Evolutionary conservation across 2,888 invertebrate genomes (phyloP).

Genomic region (Hydraecia micacea): DNA sequence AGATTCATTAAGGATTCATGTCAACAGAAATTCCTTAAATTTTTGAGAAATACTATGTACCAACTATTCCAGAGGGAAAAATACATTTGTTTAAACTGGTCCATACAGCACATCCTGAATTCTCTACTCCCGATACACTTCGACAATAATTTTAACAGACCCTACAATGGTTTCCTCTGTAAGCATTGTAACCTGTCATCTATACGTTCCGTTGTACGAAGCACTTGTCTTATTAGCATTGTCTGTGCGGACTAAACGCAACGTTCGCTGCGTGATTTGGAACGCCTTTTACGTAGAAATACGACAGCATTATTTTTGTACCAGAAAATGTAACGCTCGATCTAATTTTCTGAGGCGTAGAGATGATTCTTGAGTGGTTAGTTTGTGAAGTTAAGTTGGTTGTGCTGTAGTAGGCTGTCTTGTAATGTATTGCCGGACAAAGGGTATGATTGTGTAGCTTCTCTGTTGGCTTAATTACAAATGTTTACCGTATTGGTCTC

Average conservation of each 20-base stretch:
- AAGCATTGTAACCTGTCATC: slow-evolving; percentile 82
- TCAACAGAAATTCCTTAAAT: neutral
- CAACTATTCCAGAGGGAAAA: neutral
- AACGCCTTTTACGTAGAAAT: slow-evolving; percentile 81
- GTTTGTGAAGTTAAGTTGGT: slow-evolving; percentile 51
- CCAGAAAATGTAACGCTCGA: slow-evolving; percentile 15
- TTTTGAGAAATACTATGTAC: neutral
- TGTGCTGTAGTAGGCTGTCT: slow-evolving; percentile 72
- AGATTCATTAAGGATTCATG: slow-evolving; percentile 30
- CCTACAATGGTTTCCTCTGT: slow-evolving; percentile 53
- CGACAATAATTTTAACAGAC: slow-evolving; percentile 53
- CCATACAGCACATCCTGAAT: slow-evolving; percentile 1
- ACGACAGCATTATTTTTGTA: slow-evolving; percentile 63
- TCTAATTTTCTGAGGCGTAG: slow-evolving; percentile 51
- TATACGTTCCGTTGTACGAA: slow-evolving; percentile 78
- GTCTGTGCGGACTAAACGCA: slow-evolving; percentile 78
- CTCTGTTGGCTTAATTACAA: slow-evolving; percentile 81
- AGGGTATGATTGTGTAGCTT: slow-evolving; percentile 78
- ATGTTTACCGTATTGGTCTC: slow-evolving; percentile 72
- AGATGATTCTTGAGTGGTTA: slow-evolving; percentile 45
- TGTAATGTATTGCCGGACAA: slow-evolving; percentile 77
- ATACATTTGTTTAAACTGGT: neutral
- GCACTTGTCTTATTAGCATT: slow-evolving; percentile 85
- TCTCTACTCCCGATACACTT: slow-evolving; percentile 8
- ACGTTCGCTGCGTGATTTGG: slow-evolving; percentile 82